Base-by-base conservation (phyloP, 2,113 vertebrate species). In the Oenanthe melanoleuca region DNA sequence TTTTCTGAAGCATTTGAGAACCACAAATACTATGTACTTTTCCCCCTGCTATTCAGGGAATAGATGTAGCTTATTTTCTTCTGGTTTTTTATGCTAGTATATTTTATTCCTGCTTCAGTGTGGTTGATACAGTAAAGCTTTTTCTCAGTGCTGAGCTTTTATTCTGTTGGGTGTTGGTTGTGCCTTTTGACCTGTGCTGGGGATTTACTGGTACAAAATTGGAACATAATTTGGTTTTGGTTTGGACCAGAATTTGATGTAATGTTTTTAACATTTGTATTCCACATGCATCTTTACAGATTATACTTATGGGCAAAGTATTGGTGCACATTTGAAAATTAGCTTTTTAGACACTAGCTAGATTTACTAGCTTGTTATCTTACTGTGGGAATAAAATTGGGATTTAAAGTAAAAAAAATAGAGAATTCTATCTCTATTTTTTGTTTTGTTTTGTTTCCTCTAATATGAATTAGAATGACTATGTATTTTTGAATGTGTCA, bases 1-100 rank as follows among this genome's bases (percentile, higher is more conserved):
- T 74, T 40, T 69, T 96, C 74, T 91, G 89, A 96, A 94, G 42
- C 12, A 55, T 95, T 92, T 93, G 63, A 72, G 80, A 74, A 84
- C 92, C 63, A 93, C 81, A 94, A 57, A 80, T 69, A 82, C 72
- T 95, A 19, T 81, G 64, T 59, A 71, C 29, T 74, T 69, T 65
- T 69, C 56, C 11, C 7, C 52, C 75, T 96, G 75, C 65, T 75
- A 38, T 90, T 92, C 91, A 90, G 78, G 87, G 59, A 67, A 74
- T 45, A 94, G 80, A 56, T 67, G 79, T 67, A 79, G 25, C 37
- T 92, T 87, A 33, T 40, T 78, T 86, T 83, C 53, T 84, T 11
- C 63, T 74, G 31, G 1, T 66, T 57, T 23, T 33, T 92, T 64
- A 26, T 56, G 55, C 47, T 69, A 22, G 37, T 60, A 29, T 73